phyloP scores from a whole-genome alignment of 1,140 invertebrate genomes.

The Lepidostoma basale region DNA sequence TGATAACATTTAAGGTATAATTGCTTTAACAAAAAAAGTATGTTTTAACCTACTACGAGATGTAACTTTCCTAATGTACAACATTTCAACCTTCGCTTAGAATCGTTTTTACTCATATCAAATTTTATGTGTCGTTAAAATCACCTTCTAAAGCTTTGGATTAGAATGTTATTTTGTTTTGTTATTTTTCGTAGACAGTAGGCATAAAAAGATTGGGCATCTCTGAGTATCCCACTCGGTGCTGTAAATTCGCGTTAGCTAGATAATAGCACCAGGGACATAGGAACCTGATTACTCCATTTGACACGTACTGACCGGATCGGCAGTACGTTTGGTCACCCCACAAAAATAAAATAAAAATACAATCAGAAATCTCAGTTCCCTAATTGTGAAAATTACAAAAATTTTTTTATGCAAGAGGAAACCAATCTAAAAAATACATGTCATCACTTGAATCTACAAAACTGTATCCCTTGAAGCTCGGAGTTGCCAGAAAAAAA shows the following conservation, averaged over 20 bases:
- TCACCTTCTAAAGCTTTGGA: no score
- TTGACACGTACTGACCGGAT: not conserved
- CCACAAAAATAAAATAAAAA: not conserved
- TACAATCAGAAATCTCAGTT: not conserved
- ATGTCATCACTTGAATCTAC: no score
- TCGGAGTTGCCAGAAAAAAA: no score
- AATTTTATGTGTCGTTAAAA: not conserved
- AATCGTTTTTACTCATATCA: not conserved
- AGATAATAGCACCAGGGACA: slow-evolving; percentile 5
- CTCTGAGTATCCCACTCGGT: not conserved
- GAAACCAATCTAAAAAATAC: no score
- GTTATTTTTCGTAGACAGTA: not conserved
- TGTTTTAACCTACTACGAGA: not conserved
- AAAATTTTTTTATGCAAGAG: no score
- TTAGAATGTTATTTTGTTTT: no score
- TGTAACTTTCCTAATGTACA: not conserved
- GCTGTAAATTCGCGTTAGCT: slow-evolving; percentile 5
- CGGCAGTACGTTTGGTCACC: not conserved
- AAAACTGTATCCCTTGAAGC: no score
- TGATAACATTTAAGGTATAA: no score
- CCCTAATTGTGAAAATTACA: no score
- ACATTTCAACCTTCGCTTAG: not conserved
- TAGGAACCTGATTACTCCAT: slow-evolving; percentile 3
- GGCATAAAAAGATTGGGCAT: not conserved
- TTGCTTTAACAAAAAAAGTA: no score